A percentile compares a stretch with the other conserved stretches of the same genome.
Conservation (phyloP, 2,797 vertebrate species). For the Smutsia gigantea region DNA sequence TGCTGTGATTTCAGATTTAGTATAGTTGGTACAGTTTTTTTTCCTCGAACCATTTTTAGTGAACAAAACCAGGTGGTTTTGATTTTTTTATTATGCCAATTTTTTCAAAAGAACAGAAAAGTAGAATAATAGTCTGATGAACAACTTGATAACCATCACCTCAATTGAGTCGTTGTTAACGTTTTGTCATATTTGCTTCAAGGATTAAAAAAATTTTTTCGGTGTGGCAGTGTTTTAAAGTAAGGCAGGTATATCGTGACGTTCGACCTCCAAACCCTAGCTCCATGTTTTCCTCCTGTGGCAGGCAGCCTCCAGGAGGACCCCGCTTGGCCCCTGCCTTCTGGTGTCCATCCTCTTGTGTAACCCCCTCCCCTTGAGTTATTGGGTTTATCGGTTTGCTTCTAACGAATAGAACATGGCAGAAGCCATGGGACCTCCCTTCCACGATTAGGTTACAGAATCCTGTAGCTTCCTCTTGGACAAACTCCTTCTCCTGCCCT, state of each 20-base stretch:
- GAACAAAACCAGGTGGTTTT: neutral
- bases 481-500: neutral
- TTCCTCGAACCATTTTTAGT: neutral
- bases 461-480: neutral
- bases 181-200: neutral
- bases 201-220: neutral
- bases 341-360: neutral
- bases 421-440: neutral
- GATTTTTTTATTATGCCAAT: neutral
- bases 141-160: neutral
- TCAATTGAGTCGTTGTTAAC: neutral
- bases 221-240: neutral
- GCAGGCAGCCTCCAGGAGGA: neutral
- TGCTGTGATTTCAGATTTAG: neutral
- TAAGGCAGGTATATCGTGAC: neutral
- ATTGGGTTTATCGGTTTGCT: neutral
- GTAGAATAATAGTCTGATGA: neutral
- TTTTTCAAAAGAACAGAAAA: neutral
- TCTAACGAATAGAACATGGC: neutral
- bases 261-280: neutral
- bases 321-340: neutral
- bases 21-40: neutral
- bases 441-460: neutral
- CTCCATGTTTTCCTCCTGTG: neutral
- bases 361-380: neutral